These are phyloP conservation scores for Hesperia comma DNA, from an alignment of 2,888 invertebrate genomes.

Conservation along the genomic window DNA sequence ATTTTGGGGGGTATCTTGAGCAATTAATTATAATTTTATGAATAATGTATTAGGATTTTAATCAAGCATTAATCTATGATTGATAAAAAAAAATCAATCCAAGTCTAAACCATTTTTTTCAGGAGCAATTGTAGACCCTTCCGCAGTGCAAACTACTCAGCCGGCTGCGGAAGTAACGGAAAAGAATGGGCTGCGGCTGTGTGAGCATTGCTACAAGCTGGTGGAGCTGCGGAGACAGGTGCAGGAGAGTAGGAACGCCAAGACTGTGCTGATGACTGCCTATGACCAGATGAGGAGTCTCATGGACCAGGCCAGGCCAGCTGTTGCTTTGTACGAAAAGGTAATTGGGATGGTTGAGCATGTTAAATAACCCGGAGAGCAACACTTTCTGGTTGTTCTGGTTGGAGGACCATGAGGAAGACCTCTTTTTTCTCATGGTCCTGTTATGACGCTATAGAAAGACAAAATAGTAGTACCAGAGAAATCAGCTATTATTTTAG, in stretches of 20 bases:
- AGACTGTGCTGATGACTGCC: slow-evolving; percentile 90
- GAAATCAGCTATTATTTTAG: too few relatives aligned
- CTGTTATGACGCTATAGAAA: too few relatives aligned
- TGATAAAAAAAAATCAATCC: background rate
- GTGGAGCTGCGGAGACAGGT: slow-evolving; percentile 91
- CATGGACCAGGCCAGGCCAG: slow-evolving; percentile 89
- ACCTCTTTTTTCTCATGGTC: too few relatives aligned
- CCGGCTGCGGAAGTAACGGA: slow-evolving; percentile 74
- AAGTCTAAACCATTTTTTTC: slow-evolving; percentile 40
- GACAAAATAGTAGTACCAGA: too few relatives aligned
- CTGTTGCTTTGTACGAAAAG: slow-evolving; percentile 87
- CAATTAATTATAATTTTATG: too few relatives aligned
- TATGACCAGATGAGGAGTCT: slow-evolving; percentile 92
- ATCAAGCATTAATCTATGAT: too few relatives aligned
- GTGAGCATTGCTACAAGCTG: slow-evolving; percentile 91
- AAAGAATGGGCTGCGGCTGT: slow-evolving; percentile 86
- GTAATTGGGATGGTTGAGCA: slow-evolving; percentile 59
- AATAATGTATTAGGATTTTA: too few relatives aligned
- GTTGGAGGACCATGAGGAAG: too few relatives aligned
- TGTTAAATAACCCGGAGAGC: background rate
- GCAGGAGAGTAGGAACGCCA: slow-evolving; percentile 91
- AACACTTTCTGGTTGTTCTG: too few relatives aligned
- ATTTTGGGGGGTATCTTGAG: too few relatives aligned
- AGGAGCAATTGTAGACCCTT: slow-evolving; percentile 80
- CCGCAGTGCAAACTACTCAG: slow-evolving; percentile 59